These are phyloP conservation scores for Himalopsyche tibetana DNA, from an alignment of 2,888 invertebrate genomes.

Conservation along the genomic window DNA sequence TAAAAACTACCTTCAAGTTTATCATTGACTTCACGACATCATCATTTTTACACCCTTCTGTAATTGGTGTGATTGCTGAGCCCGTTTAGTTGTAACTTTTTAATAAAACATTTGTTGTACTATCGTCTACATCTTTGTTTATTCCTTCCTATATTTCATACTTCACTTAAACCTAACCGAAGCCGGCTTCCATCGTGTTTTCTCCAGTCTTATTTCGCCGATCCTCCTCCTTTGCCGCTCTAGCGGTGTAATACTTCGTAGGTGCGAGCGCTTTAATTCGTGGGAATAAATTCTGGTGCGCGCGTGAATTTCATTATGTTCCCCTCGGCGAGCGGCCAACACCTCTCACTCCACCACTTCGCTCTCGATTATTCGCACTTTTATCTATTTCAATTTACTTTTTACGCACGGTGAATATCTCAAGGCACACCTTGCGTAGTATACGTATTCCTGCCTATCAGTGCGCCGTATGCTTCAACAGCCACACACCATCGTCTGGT, in stretches of 20 bases:
- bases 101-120: no score
- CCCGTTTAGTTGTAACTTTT: no score
- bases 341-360: neutral
- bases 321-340: slow-evolving; percentile 1
- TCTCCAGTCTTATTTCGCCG: neutral
- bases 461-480: neutral
- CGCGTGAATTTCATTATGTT: slow-evolving; percentile 35
- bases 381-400: slow-evolving; percentile 43
- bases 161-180: neutral
- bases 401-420: slow-evolving; percentile 39
- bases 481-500: neutral
- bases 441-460: neutral
- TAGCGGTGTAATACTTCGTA: neutral
- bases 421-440: slow-evolving; percentile 18
- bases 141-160: neutral
- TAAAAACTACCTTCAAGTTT: no score
- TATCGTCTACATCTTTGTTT: no score
- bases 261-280: slow-evolving; percentile 20
- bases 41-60: no score
- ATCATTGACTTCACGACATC: no score
- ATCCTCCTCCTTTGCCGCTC: neutral
- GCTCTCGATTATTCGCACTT: slow-evolving; percentile 42
- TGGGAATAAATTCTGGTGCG: slow-evolving; percentile 30
- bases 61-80: no score
- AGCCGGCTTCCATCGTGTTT: neutral